Conservation (phyloP, 1,140 invertebrate genomes). For the Drosophila bifasciata region DNA sequence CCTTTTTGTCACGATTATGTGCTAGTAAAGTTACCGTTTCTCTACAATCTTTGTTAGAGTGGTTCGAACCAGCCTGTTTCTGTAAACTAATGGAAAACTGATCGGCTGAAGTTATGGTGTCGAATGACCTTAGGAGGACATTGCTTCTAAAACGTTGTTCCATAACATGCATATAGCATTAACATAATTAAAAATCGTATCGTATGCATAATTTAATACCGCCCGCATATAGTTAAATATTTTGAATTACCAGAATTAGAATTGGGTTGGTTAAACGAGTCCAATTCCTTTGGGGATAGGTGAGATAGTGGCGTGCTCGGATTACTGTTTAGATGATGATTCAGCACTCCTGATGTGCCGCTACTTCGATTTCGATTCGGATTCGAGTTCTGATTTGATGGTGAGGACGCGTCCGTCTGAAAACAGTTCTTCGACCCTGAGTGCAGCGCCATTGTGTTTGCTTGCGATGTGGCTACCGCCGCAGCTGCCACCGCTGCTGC, state of each 20-base stretch:
- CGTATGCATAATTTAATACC: too few species aligned
- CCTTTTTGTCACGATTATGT: not conserved
- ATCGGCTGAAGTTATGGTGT: too few species aligned
- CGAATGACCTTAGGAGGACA: too few species aligned
- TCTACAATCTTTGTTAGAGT: too few species aligned
- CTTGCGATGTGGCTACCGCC: constrained; percentile 5
- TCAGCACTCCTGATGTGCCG: constrained; percentile 17
- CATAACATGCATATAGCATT: too few species aligned
- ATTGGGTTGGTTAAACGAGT: constrained; percentile 47
- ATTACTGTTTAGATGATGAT: constrained; percentile 85
- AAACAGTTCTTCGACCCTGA: constrained; percentile 57
- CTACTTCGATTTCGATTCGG: constrained; percentile 58
- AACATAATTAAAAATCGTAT: too few species aligned
- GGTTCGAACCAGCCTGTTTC: too few species aligned
- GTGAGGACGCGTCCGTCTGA: constrained; percentile 54
- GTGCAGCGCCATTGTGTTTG: constrained; percentile 2
- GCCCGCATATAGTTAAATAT: not conserved
- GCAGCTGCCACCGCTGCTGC: constrained; percentile 34
- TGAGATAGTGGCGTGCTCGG: constrained; percentile 89
- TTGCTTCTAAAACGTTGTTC: too few species aligned
- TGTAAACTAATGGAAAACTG: too few species aligned
- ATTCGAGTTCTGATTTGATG: constrained; percentile 58
- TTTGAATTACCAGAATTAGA: constrained; percentile 41
- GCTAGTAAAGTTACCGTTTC: too few species aligned
- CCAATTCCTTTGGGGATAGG: constrained; percentile 85